Conservation (phyloP, 2,113 vertebrate species). For the Fulica atra region DNA sequence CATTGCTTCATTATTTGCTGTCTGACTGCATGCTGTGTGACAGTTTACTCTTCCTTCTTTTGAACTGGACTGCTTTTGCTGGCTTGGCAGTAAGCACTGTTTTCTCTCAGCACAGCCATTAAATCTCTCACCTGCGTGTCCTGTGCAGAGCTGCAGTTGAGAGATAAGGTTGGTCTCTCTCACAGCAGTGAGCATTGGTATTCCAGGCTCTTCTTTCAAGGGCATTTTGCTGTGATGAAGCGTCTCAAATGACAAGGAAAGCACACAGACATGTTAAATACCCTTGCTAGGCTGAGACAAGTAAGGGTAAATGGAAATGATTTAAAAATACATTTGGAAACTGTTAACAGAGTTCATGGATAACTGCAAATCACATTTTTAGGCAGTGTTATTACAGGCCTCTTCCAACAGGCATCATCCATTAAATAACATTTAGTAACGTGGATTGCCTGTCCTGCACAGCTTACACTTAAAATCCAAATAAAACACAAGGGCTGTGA, state of each 20-base stretch:
- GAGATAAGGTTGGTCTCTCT: conserved; percentile 57
- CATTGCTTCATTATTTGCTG: conserved; percentile 1
- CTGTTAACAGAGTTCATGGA: background rate
- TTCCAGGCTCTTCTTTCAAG: conserved; percentile 56
- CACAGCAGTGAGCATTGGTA: conserved; percentile 25
- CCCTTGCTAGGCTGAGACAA: background rate
- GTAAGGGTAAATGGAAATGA: conserved; percentile 1
- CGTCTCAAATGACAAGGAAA: conserved; percentile 42
- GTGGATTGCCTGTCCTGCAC: background rate
- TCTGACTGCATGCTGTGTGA: background rate
- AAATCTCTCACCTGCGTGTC: conserved; percentile 66
- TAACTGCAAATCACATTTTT: conserved; percentile 11
- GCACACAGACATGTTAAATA: conserved; percentile 26
- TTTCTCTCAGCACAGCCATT: conserved; percentile 48
- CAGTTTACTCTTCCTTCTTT: background rate
- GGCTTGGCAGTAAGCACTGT: background rate
- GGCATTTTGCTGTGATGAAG: conserved; percentile 36
- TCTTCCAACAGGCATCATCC: background rate
- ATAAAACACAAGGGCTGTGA: background rate
- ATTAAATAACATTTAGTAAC: background rate
- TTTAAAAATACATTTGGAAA: conserved; percentile 27
- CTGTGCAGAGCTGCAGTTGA: conserved; percentile 50
- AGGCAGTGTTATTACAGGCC: background rate
- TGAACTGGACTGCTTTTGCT: conserved; percentile 15
- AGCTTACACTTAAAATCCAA: background rate